Base-by-base conservation (phyloP, 2,888 invertebrate genomes). In the Drosophila hawaiiensis region DNA sequence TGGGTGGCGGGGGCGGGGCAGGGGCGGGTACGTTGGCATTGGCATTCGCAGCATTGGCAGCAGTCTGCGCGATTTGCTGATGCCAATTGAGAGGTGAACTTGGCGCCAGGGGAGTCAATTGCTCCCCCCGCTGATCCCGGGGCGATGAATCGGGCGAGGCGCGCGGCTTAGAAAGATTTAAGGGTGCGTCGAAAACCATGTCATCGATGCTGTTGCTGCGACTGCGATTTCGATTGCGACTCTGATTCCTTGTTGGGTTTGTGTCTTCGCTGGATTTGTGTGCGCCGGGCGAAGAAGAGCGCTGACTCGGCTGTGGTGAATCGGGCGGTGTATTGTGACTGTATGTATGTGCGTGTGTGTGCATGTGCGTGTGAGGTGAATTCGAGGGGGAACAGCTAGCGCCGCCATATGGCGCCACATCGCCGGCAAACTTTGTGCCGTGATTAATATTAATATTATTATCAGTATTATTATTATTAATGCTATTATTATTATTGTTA, bases 151-250 rank as follows among this genome's bases (percentile, higher is more conserved):
- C 94, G 2, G 95, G 94, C 5, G 95, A 95, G 19, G 94, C 94
- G 63, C 97, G 96, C 68, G 98, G 98, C 94, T 98, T 98, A 90
- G 96, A 96, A 62, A 98, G 95, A 94, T 98, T 98, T 52, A 98
- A 94, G 2, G 98, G 98, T 2, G 97, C 95, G 92, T 98, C 47
- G 9, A 47, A 47, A 28, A 47, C 98, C 0, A 97, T 96, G 93
- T 97, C 87, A 10, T 98, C 0, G 3, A 73, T 59, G 4, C 60
- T 69, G 29, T 37, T 69, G 75, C 9, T 82, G 68, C 12, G 68
- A 79, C 25, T 47, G 16, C 47, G 9, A 25, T 16, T 82, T 63
- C 9, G 68, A 29, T 19, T 80, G 75, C 4, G 83, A 79, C 25
- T 47, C 47, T 47, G 47, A 47, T 47, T 76, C 76, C 9, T 41